These are phyloP conservation scores for Momotus momota DNA, from an alignment of 2,797 vertebrate species.

Conservation along the genomic window DNA sequence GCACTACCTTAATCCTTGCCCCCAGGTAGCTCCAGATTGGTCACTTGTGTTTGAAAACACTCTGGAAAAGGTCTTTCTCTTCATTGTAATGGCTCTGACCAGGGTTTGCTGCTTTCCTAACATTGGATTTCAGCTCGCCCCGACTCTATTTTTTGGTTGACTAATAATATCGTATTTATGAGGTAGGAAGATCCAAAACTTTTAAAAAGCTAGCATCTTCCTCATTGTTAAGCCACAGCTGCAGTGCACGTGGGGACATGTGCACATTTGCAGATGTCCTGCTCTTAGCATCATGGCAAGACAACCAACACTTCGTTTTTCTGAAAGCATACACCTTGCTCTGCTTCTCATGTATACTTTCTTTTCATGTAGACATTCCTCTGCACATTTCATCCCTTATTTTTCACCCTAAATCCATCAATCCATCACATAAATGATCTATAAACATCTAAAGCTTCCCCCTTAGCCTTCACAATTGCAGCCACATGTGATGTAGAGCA, in stretches of 20 bases:
- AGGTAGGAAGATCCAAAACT: neutral
- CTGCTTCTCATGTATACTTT: neutral
- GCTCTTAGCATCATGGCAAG: neutral
- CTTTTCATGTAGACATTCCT: neutral
- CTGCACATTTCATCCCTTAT: neutral
- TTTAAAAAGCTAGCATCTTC: neutral
- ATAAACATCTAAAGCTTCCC: neutral
- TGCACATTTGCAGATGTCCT: neutral
- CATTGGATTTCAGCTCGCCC: neutral
- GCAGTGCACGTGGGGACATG: rapidly evolving
- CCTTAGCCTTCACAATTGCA: neutral
- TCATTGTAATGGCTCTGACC: neutral
- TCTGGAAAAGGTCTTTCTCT: neutral
- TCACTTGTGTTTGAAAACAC: neutral
- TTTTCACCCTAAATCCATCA: neutral
- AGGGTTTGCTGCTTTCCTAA: neutral
- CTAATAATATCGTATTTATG: neutral
- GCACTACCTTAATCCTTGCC: neutral
- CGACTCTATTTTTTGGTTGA: neutral
- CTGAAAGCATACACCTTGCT: neutral
- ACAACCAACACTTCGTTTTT: neutral
- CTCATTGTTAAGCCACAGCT: rapidly evolving
- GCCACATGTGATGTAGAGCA: neutral
- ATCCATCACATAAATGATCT: neutral
- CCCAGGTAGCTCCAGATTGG: neutral